These are phyloP conservation scores for Gadopsis bispinosus DNA, from an alignment of 2,797 vertebrate genomes.

Conservation along the genomic window DNA sequence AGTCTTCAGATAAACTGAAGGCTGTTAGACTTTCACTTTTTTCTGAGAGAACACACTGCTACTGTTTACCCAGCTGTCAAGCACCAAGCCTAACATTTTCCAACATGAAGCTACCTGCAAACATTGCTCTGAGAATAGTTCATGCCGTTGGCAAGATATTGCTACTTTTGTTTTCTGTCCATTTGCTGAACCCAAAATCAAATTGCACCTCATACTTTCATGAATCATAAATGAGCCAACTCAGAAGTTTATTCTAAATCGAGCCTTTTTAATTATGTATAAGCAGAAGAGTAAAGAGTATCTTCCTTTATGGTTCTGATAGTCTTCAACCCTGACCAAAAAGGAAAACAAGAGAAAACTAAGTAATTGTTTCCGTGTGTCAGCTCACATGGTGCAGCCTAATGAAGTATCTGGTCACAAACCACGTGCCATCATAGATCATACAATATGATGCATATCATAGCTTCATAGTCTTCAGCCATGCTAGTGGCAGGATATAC, in stretches of 20 bases:
- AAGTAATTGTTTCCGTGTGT: not conserved
- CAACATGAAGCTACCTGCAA: conserved; percentile 21
- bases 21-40: not conserved
- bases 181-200: conserved; percentile 50
- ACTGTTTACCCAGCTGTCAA: conserved; percentile 20
- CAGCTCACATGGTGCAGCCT: not conserved
- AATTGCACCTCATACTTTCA: conserved; percentile 40
- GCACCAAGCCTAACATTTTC: conserved; percentile 7
- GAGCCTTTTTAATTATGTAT: conserved; percentile 66
- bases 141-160: not conserved
- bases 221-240: conserved; percentile 63
- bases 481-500: not conserved
- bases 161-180: conserved; percentile 30
- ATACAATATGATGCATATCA: not conserved
- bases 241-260: conserved; percentile 63
- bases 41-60: conserved; percentile 5
- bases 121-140: conserved; percentile 32
- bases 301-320: conserved; percentile 18
- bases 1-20: not conserved
- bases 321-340: not conserved
- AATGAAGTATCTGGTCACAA: not conserved
- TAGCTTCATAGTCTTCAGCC: not conserved
- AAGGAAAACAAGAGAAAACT: not conserved
- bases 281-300: conserved; percentile 39
- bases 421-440: not conserved